These are phyloP conservation scores for Cephus cinctus DNA, from an alignment of 1,140 invertebrate genomes.

Conservation along the genomic window DNA sequence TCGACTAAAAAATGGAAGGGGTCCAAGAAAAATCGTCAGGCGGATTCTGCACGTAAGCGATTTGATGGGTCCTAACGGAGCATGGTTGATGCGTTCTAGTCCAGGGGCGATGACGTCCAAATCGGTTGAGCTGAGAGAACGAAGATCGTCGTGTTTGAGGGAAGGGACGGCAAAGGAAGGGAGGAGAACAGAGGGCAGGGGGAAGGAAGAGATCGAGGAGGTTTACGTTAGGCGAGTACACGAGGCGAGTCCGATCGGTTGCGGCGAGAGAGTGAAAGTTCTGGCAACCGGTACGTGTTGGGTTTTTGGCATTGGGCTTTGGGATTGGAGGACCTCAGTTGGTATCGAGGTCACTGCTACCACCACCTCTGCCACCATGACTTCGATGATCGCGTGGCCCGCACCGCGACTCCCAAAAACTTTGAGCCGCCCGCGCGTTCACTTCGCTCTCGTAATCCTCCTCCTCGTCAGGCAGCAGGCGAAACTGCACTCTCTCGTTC, in stretches of 20 bases:
- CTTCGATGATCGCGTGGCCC: conserved; percentile 39
- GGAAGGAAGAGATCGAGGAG: conserved; percentile 20
- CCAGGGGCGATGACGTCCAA: too few species aligned
- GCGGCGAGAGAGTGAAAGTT: conserved; percentile 57
- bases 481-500: conserved; percentile 5
- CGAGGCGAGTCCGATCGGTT: too few species aligned
- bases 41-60: too few species aligned
- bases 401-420: conserved; percentile 16
- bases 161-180: neutral
- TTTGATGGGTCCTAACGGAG: too few species aligned
- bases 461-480: conserved; percentile 8
- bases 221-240: too few species aligned
- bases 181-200: neutral
- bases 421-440: conserved; percentile 31
- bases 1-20: too few species aligned
- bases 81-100: too few species aligned
- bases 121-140: too few species aligned
- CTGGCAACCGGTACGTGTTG: conserved; percentile 26
- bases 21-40: conserved; percentile 12
- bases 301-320: conserved; percentile 52
- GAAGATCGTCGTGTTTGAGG: too few species aligned
- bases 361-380: conserved; percentile 39
- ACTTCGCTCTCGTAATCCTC: conserved; percentile 26
- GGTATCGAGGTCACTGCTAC: conserved; percentile 53
- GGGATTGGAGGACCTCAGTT: conserved; percentile 45